These are phyloP conservation scores for Leucosticte australis DNA, from an alignment of 2,113 vertebrate genomes.

Conservation along the genomic window DNA sequence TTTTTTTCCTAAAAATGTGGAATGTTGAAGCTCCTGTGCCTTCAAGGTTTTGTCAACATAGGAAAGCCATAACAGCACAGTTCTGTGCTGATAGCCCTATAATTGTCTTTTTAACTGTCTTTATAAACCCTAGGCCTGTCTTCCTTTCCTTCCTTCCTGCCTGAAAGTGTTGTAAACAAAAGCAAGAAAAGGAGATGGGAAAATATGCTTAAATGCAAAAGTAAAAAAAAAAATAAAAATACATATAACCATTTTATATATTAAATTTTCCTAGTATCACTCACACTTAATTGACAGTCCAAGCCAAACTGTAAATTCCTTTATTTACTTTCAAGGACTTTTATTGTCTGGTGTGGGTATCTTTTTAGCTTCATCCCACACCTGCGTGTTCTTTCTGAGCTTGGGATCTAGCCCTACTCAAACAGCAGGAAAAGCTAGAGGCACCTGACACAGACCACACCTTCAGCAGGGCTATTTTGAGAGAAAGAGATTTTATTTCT, in stretches of 20 bases:
- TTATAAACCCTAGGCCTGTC: neutral
- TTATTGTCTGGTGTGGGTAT: neutral
- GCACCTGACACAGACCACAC: neutral
- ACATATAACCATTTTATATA: neutral
- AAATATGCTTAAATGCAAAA: neutral
- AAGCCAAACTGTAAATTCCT: neutral
- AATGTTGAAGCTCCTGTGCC: neutral
- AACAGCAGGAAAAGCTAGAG: neutral
- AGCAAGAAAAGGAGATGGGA: neutral
- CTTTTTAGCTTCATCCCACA: neutral
- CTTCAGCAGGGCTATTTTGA: neutral
- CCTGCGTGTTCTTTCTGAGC: neutral
- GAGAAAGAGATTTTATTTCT: neutral
- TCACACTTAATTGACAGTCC: neutral
- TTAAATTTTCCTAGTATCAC: neutral
- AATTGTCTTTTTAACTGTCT: neutral
- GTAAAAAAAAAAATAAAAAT: neutral
- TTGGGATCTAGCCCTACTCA: neutral
- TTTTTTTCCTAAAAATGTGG: neutral
- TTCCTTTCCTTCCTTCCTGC: no score
- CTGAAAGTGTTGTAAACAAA: neutral
- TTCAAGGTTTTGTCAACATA: neutral
- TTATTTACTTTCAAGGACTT: neutral
- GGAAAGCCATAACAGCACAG: neutral
- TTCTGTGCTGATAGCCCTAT: neutral